These are phyloP conservation scores for Callipepla squamata DNA, from an alignment of 2,113 vertebrate genomes.

Conservation along the genomic window DNA sequence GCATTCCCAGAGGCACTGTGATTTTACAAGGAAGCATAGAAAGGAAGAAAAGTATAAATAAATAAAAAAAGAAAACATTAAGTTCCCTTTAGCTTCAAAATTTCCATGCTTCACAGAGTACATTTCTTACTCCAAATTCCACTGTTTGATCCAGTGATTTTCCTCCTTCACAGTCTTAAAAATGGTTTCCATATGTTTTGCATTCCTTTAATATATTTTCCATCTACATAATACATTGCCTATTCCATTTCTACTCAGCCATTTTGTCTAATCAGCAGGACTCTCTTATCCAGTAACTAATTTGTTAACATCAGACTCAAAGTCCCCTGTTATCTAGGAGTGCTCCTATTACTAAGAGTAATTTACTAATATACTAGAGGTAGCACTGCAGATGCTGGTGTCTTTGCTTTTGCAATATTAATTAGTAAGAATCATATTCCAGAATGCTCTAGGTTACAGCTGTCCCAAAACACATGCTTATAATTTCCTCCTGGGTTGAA, in stretches of 20 bases:
- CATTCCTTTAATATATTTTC: slow-evolving; percentile 40
- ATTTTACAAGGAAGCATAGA: background rate
- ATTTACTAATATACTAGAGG: slow-evolving; percentile 40
- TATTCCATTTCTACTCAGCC: background rate
- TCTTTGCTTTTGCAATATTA: slow-evolving; percentile 61
- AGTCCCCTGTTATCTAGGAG: slow-evolving; percentile 9
- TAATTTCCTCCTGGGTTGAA: slow-evolving; percentile 56
- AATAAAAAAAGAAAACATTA: background rate
- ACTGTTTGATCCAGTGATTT: background rate
- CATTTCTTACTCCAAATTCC: background rate
- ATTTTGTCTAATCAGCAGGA: slow-evolving; percentile 46
- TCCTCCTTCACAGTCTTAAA: background rate
- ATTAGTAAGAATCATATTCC: slow-evolving; percentile 55
- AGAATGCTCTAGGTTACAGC: slow-evolving; percentile 44
- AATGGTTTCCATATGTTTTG: slow-evolving; percentile 56
- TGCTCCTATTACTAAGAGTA: slow-evolving; percentile 37
- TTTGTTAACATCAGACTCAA: background rate
- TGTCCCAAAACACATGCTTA: slow-evolving; percentile 54
- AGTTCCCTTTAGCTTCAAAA: background rate
- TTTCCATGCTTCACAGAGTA: background rate
- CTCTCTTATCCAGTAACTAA: background rate
- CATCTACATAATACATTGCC: background rate
- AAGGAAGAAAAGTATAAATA: background rate
- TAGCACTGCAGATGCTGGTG: slow-evolving; percentile 12
- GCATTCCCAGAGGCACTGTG: background rate